Base-by-base conservation (phyloP, 2,888 invertebrate genomes). In the Dryobotodes eremita region DNA sequence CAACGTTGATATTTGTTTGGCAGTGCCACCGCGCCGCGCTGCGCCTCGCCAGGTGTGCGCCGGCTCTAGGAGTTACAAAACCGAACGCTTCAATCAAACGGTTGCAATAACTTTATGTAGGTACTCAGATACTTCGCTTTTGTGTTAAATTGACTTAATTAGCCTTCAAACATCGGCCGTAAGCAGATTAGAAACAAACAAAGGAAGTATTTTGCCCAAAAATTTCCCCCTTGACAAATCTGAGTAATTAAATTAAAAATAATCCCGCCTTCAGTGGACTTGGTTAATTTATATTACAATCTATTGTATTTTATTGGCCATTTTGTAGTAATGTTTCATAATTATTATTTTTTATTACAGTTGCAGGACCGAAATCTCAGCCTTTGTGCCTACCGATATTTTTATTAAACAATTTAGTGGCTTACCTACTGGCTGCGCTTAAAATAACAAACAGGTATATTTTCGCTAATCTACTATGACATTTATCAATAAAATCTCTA, bases 161-260 rank as follows among this genome's bases (percentile, higher is more conserved):
- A 84, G 84, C 73, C 70, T 78, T 80, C 80, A 83, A 75, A 86
- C 88, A 87, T 86, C 80, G 74, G 64, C 79, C 77, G 71, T 86
- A 86, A 90, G 88, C 80, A 81, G 89, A 89, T 90, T 88, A 88
- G 73, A 85, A 75, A 84, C 71, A 86, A 90, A 90, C 89, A 88
- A 90, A 73, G 84, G 74, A 84, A 81, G 82, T 82, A 88, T 80
- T 83, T 74, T 65, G 68, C 61, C 31, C 62, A 77, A 75, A 74
- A 71, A 79, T 50, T 72, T 81, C 69, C 77, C 75, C 69, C 77
- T 77, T 88, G 87, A 87, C 87, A 89, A 87, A 83, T 84, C 83
- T 74, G 71, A 71, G 78, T 89, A 87, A 90, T 90, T 86, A 84
- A 88, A 88, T 90, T 85, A 71, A 82, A 88, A 88, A 87, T 84